Base-by-base conservation (phyloP, 2,888 invertebrate genomes). In the Neoscelio sp. region DNA sequence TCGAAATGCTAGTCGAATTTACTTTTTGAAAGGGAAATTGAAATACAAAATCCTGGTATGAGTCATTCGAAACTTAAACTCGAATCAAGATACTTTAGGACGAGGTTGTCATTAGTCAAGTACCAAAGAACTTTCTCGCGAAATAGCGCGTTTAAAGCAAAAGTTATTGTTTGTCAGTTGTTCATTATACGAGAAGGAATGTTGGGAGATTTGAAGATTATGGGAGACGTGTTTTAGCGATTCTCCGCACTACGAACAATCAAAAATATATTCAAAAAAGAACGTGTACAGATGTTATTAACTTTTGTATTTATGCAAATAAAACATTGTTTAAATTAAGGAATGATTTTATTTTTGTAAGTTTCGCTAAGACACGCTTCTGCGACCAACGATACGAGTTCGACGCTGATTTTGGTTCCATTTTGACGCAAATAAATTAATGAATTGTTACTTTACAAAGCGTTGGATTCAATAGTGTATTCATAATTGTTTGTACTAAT, bases 111-210 rank as follows among this genome's bases (percentile, higher is more conserved):
- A 33, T 54, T 50, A 33, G 78, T 82, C 80, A 80, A 78, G 80
- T 85, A 85, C 83, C 85, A 85, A 85, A 85, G 83, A 85, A 82
- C 78, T 80, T 80, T 56, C 18, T 71, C 44, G 58, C 71, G 71
- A 38, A 10, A 7, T 54, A 35, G 33, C 46, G 64, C 64, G 56
- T 48, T 4, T 13, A 28, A 56, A 74, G 56, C 18, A 20, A 46
- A 65, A 4, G 50, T 54, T 30, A 28, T 62, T 28, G 38, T 58
- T 33, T 23, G 38, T 62, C 60, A 52, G 52, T 73, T 64, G 48
- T 28, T 64, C 26, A 15, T 40, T 30, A 28, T 10, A 23, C 23
- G 10, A 62, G 71, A 71, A 71, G 62, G 62, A 71, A 71, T 54
- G 44, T 42, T 52, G 26, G 10, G 60, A 71, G 62, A 71, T 58